A percentile compares a stretch with the other conserved stretches of the same genome.
phyloP scores from a whole-genome alignment of 2,797 vertebrate species.

The Thamnophis elegans region DNA sequence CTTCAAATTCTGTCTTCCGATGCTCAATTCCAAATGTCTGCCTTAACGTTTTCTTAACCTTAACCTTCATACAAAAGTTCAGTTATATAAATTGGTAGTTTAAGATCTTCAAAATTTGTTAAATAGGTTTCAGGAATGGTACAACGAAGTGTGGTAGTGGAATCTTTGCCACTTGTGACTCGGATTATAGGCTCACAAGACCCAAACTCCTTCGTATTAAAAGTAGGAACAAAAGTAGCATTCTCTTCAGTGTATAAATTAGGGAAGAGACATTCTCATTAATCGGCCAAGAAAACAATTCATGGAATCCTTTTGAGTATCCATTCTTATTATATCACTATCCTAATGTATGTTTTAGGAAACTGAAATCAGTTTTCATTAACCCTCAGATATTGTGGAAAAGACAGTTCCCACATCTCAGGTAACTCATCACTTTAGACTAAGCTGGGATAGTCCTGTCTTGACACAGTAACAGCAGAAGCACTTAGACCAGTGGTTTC shows the following conservation, averaged over 20 bases:
- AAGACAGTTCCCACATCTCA: not conserved
- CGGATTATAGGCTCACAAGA: not conserved
- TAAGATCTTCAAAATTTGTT: not conserved
- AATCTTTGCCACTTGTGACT: not conserved
- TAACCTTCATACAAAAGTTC: not conserved
- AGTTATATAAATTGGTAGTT: not conserved
- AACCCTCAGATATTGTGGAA: not conserved
- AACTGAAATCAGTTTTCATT: not conserved
- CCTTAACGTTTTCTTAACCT: not conserved
- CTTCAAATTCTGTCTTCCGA: not conserved
- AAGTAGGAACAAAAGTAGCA: not conserved
- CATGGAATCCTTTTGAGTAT: not conserved
- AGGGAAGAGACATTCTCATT: not conserved
- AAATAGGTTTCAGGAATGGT: not conserved
- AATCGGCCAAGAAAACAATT: not conserved
- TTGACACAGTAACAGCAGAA: not conserved
- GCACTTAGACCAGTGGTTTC: not conserved
- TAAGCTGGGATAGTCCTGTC: not conserved
- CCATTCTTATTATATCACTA: not conserved
- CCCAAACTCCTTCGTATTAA: not conserved
- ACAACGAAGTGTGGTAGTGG: not conserved
- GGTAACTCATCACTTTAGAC: not conserved
- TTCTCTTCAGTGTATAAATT: not conserved
- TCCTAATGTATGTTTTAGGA: not conserved
- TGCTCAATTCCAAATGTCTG: not conserved